Percentiles rank a stretch among this genome's conserved stretches.
phyloP scores from a whole-genome alignment of 2,888 invertebrate genomes.

The Cheilosia urbana region DNA sequence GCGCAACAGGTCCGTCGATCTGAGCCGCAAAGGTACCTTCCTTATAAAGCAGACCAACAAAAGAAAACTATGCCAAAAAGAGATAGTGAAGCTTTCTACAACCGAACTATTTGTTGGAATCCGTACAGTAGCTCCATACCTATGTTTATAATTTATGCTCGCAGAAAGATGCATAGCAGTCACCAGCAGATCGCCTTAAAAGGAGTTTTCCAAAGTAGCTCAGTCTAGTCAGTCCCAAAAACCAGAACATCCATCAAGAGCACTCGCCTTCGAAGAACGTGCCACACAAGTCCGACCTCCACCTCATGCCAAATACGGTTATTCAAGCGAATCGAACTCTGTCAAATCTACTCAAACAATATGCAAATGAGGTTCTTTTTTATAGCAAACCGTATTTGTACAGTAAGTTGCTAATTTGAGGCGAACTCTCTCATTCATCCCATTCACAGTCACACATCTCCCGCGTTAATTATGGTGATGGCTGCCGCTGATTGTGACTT shows the following conservation, averaged over 20 bases:
- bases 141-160: not conserved
- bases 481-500: slow-evolving; percentile 11
- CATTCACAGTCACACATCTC: slow-evolving; percentile 50
- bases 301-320: slow-evolving; percentile 20
- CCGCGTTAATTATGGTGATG: slow-evolving; percentile 23
- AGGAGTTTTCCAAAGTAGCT: slow-evolving; percentile 14
- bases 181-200: not conserved
- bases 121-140: not conserved
- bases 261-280: not conserved
- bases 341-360: slow-evolving; percentile 10
- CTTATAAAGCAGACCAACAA: too few relatives aligned
- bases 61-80: too few relatives aligned
- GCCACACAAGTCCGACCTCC: not conserved
- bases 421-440: slow-evolving; percentile 32
- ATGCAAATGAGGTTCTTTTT: slow-evolving; percentile 38
- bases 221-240: slow-evolving; percentile 7
- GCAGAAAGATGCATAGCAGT: not conserved
- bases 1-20: too few relatives aligned
- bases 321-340: slow-evolving; percentile 23
- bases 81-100: too few relatives aligned
- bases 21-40: too few relatives aligned
- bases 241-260: slow-evolving; percentile 24
- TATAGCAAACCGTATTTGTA: slow-evolving; percentile 40
- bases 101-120: too few relatives aligned
- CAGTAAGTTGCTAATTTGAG: slow-evolving; percentile 49